Percentiles rank a stretch among this genome's conserved stretches.
Conservation (phyloP, 2,888 invertebrate species). For the Furcula furcula region DNA sequence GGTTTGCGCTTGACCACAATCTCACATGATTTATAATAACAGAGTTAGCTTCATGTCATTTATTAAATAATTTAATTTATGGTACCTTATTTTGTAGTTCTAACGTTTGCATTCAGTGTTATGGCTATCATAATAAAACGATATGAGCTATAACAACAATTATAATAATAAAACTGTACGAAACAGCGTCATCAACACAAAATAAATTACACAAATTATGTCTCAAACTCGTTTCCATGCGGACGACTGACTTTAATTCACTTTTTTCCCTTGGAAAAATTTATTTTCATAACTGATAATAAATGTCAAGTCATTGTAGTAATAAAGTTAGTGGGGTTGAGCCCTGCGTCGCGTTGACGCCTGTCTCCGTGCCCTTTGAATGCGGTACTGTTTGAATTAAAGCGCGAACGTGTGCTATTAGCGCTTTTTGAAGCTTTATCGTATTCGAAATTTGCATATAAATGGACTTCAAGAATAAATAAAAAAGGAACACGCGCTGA, state of each 20-base stretch:
- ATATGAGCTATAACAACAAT: constrained; percentile 34
- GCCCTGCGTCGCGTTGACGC: constrained; percentile 39
- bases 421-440: constrained; percentile 13
- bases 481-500: too few relatives aligned
- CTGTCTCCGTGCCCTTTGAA: constrained; percentile 4
- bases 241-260: constrained; percentile 55
- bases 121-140: too few relatives aligned
- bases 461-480: too few relatives aligned
- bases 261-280: constrained; percentile 56
- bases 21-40: too few relatives aligned
- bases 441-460: too few relatives aligned
- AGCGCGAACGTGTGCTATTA: constrained; percentile 20
- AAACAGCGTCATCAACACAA: constrained; percentile 42
- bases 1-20: too few relatives aligned
- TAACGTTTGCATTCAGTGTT: too few relatives aligned
- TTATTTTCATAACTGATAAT: constrained; percentile 75
- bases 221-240: constrained; percentile 48
- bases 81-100: too few relatives aligned
- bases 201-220: constrained; percentile 64
- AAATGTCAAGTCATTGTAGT: constrained; percentile 72
- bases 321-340: constrained; percentile 60
- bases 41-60: too few relatives aligned
- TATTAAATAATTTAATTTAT: too few relatives aligned
- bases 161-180: constrained; percentile 57
- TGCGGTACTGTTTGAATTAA: constrained; percentile 19